Percentiles rank a stretch among this genome's conserved stretches.
These are phyloP conservation scores for Cheilosia urbana DNA, from an alignment of 2,888 invertebrate genomes.

Conservation along the genomic window DNA sequence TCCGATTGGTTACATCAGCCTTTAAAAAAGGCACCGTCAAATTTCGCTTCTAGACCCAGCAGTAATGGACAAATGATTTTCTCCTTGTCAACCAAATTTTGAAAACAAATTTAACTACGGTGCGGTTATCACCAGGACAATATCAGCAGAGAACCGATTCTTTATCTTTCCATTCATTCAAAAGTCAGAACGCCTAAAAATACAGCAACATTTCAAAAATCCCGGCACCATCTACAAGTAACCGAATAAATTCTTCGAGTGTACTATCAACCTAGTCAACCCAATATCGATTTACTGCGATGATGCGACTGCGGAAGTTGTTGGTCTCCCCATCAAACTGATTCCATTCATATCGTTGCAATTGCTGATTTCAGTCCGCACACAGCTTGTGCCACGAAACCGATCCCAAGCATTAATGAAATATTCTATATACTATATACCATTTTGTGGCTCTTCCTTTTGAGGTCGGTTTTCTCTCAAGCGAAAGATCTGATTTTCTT, in stretches of 20 bases:
- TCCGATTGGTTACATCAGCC: too few relatives aligned
- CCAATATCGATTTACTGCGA: constrained; percentile 50
- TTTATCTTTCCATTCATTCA: too few relatives aligned
- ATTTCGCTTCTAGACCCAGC: too few relatives aligned
- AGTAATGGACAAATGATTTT: too few relatives aligned
- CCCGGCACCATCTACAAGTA: too few relatives aligned
- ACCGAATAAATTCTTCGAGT: constrained; percentile 25
- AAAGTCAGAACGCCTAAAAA: too few relatives aligned
- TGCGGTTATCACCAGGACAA: too few relatives aligned
- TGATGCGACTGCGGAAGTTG: constrained; percentile 55
- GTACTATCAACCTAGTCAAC: constrained; percentile 29
- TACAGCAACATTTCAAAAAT: too few relatives aligned
- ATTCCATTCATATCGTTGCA: constrained; percentile 46
- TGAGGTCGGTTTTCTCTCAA: constrained; percentile 35
- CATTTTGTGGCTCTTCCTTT: constrained; percentile 30
- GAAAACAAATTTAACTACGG: too few relatives aligned
- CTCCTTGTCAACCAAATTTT: too few relatives aligned
- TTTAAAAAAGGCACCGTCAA: too few relatives aligned
- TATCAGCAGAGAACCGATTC: too few relatives aligned
- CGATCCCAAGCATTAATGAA: neutral
- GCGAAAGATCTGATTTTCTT: constrained; percentile 70
- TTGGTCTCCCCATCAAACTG: constrained; percentile 30
- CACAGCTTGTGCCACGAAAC: neutral
- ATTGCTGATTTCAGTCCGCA: constrained; percentile 56
- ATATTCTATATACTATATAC: neutral